Base-by-base conservation (phyloP, 2,797 vertebrate genomes). In the Gallirallus australis region DNA sequence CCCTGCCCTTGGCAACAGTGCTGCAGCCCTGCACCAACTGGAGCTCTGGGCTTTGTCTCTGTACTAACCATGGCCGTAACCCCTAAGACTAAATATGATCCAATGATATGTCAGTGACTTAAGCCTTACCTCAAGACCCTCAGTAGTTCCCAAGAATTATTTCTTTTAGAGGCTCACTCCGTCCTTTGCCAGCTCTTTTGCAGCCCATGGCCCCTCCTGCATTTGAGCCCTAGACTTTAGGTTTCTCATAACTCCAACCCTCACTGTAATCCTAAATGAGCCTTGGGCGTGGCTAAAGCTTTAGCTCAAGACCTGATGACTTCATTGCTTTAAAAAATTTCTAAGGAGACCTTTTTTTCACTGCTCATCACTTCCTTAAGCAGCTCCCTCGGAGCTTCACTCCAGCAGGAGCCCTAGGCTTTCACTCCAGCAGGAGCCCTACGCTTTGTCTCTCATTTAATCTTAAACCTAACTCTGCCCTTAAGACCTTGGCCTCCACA, bases 161-260 rank as follows among this genome's bases (percentile, higher is more conserved):
- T 90, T 80, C 4, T 48, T 78, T 84, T 21, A 35, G 21, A 91
- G 73, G 27, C 15, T 14, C 21, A 42, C 3, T 3, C 6, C 1
- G 2, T 56, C 11, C 5, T 89, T 86, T 35, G 30, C 4, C 39
- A 84, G 39, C 4, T 4, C 9, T 23, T 54, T 66, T 75, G 28
- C 4, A 6, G 20, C 3, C 14, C 10, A 52, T 39, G 6, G 30
- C 16, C 21, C 17, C 7, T 64, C 5, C 7, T 2, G 42, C 4
- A 19, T 0, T 7, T 33, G 4, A 72, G 18, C 3, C 14, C 3
- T 4, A 66, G 40, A 15, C 6, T 88, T 40, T 68, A n/a, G 0
- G 2, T 21, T 65, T 76, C 24, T 93, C 35, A 12, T 35, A 64
- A n/a, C 3, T 72, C 28, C 8, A 84, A 12, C 3, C 5, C 8